These are phyloP conservation scores for Rutilus rutilus DNA, from an alignment of 2,113 vertebrate genomes.

Conservation along the genomic window DNA sequence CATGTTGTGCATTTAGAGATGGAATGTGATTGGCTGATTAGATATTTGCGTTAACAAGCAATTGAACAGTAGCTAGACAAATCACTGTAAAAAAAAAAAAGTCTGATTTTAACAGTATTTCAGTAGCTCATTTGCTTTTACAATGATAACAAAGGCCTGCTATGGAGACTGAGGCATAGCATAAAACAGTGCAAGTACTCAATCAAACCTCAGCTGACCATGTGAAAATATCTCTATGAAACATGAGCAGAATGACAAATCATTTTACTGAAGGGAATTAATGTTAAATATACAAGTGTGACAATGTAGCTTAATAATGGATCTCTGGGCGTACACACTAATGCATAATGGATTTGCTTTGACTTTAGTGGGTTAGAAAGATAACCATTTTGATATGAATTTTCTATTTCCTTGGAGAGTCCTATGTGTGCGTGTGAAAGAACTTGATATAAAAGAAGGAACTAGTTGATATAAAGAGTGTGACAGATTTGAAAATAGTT, in stretches of 20 bases:
- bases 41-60: too few relatives aligned
- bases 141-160: neutral
- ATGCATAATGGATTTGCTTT: slow-evolving; percentile 11
- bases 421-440: neutral
- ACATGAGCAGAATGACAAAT: slow-evolving; percentile 3
- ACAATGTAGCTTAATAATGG: neutral
- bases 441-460: neutral
- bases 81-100: neutral
- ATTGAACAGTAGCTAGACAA: too few relatives aligned
- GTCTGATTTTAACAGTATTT: neutral
- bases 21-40: too few relatives aligned
- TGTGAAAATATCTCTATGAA: neutral
- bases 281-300: neutral
- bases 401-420: neutral
- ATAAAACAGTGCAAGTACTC: neutral
- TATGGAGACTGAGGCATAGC: neutral
- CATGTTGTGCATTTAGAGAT: too few relatives aligned
- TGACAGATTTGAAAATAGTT: neutral
- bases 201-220: neutral
- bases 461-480: neutral
- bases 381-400: neutral
- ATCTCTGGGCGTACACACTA: neutral
- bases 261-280: neutral
- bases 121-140: neutral
- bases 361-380: neutral